These are phyloP conservation scores for Limenitis camilla DNA, from an alignment of 2,888 invertebrate genomes.

Conservation along the genomic window DNA sequence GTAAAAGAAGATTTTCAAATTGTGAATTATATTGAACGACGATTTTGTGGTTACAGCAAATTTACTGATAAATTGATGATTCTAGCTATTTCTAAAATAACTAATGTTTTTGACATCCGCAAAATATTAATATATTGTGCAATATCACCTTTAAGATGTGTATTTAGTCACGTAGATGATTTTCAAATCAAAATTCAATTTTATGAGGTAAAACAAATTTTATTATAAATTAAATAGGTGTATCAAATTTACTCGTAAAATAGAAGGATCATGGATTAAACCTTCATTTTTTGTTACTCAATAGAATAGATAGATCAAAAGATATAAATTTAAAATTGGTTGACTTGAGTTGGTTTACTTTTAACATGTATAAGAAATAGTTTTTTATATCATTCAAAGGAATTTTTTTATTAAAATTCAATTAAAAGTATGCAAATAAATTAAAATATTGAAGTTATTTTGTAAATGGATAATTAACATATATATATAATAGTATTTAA, in stretches of 20 bases:
- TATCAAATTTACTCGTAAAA: slow-evolving; percentile 24
- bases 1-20: no score
- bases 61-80: not conserved
- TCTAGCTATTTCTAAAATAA: no score
- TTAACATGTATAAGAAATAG: no score
- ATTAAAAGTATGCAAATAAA: no score
- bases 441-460: no score
- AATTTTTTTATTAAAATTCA: no score
- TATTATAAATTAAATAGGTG: slow-evolving; percentile 22
- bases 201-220: slow-evolving; percentile 15
- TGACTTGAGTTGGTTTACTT: no score
- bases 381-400: no score
- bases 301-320: not conserved
- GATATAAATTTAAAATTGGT: not conserved
- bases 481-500: no score
- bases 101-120: no score
- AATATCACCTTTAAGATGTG: slow-evolving; percentile 25
- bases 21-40: no score
- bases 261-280: slow-evolving; percentile 26
- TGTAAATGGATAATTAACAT: no score
- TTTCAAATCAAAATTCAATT: slow-evolving; percentile 13
- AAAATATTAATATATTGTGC: slow-evolving; percentile 26
- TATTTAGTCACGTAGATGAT: slow-evolving; percentile 29
- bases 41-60: not conserved
- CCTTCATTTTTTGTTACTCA: not conserved